A percentile compares a stretch with the other conserved stretches of the same genome.
Evolutionary conservation across 2,888 invertebrate species (phyloP).

Genomic region (Geotrupes spiniger): DNA sequence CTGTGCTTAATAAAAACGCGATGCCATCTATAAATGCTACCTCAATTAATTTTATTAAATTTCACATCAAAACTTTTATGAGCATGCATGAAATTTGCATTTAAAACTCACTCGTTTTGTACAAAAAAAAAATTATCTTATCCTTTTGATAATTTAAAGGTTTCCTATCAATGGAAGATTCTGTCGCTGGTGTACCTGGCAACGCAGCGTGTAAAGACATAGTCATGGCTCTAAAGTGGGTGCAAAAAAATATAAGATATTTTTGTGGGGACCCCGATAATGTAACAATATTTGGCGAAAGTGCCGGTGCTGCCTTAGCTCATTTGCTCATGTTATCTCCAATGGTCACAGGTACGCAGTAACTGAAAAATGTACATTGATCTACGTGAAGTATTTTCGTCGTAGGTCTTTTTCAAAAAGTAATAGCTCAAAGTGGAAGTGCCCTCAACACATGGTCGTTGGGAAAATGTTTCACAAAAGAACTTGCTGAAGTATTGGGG

Average conservation of each 20-base stretch:
- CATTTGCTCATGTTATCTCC: conserved; percentile 48
- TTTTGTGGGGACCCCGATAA: conserved; percentile 55
- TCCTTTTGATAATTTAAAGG: conserved; percentile 42
- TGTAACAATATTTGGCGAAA: conserved; percentile 55
- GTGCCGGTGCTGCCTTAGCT: conserved; percentile 41
- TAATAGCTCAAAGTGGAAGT: conserved; percentile 22
- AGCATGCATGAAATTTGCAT: neutral
- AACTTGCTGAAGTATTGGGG: conserved; percentile 8
- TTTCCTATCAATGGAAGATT: conserved; percentile 51
- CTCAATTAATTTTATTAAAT: no score
- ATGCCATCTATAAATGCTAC: no score
- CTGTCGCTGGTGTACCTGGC: conserved; percentile 54
- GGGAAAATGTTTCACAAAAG: neutral
- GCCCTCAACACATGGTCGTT: conserved; percentile 13
- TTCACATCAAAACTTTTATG: no score
- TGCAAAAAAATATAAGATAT: conserved; percentile 51
- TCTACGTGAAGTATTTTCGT: conserved; percentile 24
- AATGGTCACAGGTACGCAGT: conserved; percentile 46
- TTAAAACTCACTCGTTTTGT: neutral
- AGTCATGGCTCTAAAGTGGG: conserved; percentile 54
- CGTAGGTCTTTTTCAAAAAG: conserved; percentile 27
- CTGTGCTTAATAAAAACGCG: conserved; percentile 5
- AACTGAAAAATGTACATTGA: neutral
- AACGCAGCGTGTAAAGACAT: conserved; percentile 57
- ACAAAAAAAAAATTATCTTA: neutral